phyloP scores from a whole-genome alignment of 64 coral and sea anemone species.

The Porites lutea region DNA sequence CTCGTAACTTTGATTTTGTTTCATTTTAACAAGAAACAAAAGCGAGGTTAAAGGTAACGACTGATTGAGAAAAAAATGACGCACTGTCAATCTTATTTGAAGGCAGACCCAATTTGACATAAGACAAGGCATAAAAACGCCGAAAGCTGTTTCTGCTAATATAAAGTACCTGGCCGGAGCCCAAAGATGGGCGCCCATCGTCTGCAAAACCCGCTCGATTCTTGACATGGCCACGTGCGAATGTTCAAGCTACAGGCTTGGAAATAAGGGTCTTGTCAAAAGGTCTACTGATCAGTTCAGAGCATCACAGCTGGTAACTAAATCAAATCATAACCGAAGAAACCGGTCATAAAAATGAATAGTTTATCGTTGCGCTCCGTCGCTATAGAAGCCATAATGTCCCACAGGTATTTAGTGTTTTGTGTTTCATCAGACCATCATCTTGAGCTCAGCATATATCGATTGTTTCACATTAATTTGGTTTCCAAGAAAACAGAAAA shows the following conservation, averaged over 20 bases:
- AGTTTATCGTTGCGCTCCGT: not conserved
- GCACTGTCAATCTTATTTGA: not conserved
- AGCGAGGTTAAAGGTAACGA: not conserved
- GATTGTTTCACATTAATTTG: not conserved
- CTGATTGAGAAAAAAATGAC: not conserved
- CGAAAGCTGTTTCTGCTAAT: not conserved
- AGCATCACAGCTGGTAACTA: not conserved
- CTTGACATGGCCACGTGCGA: conserved; percentile 3
- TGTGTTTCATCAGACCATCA: not conserved
- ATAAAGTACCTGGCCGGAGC: conserved; percentile 55
- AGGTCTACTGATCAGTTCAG: not conserved
- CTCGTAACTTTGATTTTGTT: not conserved
- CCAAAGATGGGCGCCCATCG: conserved; percentile 19
- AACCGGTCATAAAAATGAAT: not conserved
- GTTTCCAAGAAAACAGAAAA: not conserved
- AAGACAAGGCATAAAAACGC: not conserved
- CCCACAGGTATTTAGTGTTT: conserved; percentile 21
- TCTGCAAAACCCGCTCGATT: conserved; percentile 39
- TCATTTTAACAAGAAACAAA: not conserved
- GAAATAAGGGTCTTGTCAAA: not conserved
- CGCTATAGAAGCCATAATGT: not conserved
- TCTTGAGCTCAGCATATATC: not conserved
- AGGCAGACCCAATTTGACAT: not conserved
- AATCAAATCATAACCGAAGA: not conserved
- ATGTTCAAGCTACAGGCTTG: not conserved